Base-by-base conservation (phyloP, 53 echinoderm and acorn worm genomes). In the Luidia sarsii region DNA sequence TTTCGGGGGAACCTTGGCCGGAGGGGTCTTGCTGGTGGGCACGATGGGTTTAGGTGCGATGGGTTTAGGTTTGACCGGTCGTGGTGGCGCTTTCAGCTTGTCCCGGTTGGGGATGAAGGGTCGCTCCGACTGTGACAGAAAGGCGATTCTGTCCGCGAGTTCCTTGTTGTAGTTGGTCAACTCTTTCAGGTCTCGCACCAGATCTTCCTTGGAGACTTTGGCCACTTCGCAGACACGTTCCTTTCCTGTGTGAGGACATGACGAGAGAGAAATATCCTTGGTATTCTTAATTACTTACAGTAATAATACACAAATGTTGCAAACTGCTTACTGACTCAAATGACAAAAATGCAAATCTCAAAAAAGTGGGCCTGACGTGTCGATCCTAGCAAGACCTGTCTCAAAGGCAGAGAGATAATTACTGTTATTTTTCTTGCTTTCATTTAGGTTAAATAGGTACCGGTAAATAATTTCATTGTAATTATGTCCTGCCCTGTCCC, bases 161-260 rank as follows among this genome's bases (percentile, higher is more conserved):
- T 77, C 77, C 5, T 77, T 77, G 77, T 59, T 77, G 77, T 77
- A 77, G 32, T 77, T 59, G 31, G 7, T 77, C 77, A 77, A 2
- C 60, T 77, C 77, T 49, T 77, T 77, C 2, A 77, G 45, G 23
- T 77, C 77, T 41, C 77, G 20, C 27, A 59, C 45, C 77, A 77
- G 43, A 48, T 77, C 77, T 19, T 33, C 29, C 31, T 77, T 77
- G 43, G 59, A 61, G 77, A 77, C 46, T 43, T 77, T 77, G 46
- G 77, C 77, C 32, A 59, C 48, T 46, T 32, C 25, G 21, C 77
- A 77, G 10, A 24, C 39, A 60, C 48, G 61, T n/a, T 77, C 77
- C 14, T 61, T 61, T 30, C 77, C 77, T 77, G 21, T 38, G 4
- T 41, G 8, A 64, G 23, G n/a, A n/a, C n/a, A n/a, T n/a, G n/a